Evolutionary conservation across 2,888 invertebrate genomes (phyloP).

Genomic region (Nymphalis c-album): DNA sequence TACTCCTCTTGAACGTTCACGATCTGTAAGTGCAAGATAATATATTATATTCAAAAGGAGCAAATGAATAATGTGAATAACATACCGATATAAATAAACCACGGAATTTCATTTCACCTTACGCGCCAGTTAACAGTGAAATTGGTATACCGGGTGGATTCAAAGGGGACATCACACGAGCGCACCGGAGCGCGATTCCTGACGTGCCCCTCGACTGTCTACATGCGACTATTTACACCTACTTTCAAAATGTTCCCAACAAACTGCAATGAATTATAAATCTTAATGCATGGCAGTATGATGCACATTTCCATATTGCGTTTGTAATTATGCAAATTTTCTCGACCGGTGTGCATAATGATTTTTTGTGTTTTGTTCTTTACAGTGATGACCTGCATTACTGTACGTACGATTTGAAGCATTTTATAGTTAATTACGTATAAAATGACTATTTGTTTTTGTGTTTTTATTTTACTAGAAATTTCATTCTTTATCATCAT

Average conservation of each 20-base stretch:
- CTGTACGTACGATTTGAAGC: background rate
- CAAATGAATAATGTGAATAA: background rate
- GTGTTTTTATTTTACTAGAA: too few relatives aligned
- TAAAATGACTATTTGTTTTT: too few relatives aligned
- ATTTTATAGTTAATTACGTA: background rate
- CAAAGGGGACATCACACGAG: constrained; percentile 71
- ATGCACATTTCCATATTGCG: constrained; percentile 2
- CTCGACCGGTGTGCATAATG: constrained; percentile 19
- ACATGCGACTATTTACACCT: constrained; percentile 44
- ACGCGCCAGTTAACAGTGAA: constrained; percentile 70
- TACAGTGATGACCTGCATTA: constrained; percentile 6
- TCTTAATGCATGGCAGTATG: constrained; percentile 10
- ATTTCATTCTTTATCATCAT: too few relatives aligned
- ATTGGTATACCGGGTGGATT: constrained; percentile 65
- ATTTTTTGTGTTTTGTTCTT: constrained; percentile 24
- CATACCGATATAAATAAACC: constrained; percentile 26
- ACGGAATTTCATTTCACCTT: constrained; percentile 55
- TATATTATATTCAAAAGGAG: background rate
- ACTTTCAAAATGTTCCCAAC: constrained; percentile 22
- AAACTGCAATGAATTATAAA: constrained; percentile 9
- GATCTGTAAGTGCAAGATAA: too few relatives aligned
- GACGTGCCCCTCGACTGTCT: constrained; percentile 53
- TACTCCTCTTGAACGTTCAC: too few relatives aligned
- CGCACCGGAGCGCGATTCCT: constrained; percentile 73
- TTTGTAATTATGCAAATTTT: constrained; percentile 24